Percentiles rank a stretch among this genome's conserved stretches.
Conservation (phyloP, 2,113 vertebrate species). For the Paraplagusia blochii region DNA sequence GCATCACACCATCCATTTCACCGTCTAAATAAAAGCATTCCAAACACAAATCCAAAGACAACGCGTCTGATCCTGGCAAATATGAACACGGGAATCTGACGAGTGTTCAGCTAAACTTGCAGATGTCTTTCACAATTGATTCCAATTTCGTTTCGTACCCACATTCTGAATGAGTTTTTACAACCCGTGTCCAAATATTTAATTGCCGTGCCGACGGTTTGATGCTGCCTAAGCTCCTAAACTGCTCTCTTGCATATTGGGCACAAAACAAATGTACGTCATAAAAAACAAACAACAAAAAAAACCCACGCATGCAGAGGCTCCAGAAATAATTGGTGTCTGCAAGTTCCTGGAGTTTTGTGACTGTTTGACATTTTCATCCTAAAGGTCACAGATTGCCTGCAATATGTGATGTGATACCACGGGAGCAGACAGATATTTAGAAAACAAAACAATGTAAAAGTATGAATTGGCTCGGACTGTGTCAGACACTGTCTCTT, state of each 20-base stretch:
- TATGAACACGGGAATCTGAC: too few relatives aligned
- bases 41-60: too few relatives aligned
- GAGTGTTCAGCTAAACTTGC: too few relatives aligned
- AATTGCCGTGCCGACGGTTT: conserved; percentile 13
- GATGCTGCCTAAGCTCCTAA: conserved; percentile 18
- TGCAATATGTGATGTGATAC: conserved; percentile 33
- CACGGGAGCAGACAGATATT: conserved; percentile 34
- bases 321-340: conserved; percentile 49
- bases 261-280: conserved; percentile 5
- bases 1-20: too few relatives aligned
- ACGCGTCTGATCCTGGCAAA: too few relatives aligned
- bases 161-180: conserved; percentile 21
- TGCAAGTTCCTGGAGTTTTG: conserved; percentile 33
- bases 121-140: neutral
- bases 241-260: conserved; percentile 19
- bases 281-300: neutral
- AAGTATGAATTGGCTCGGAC: conserved; percentile 1
- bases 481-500: conserved; percentile 1
- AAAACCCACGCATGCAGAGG: conserved; percentile 12
- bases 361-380: conserved; percentile 55
- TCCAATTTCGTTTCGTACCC: neutral
- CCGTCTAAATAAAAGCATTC: too few relatives aligned
- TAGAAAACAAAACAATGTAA: conserved; percentile 24
- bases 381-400: conserved; percentile 55
- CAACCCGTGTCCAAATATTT: conserved; percentile 21